Conservation (phyloP, 1,140 invertebrate genomes). For the Pogonomyrmex barbatus region DNA sequence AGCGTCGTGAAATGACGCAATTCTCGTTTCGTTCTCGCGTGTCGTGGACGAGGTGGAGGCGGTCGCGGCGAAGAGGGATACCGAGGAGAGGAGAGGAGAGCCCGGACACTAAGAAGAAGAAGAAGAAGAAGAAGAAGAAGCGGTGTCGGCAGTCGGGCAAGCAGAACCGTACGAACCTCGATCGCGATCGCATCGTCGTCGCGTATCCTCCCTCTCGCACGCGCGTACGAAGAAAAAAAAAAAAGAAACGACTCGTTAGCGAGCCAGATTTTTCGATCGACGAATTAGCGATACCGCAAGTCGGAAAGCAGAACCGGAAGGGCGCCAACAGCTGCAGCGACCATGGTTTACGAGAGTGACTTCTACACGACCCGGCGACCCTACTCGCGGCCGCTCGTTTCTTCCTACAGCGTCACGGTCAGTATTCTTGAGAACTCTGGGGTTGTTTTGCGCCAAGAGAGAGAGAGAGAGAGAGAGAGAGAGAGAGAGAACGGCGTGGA, state of each 20-base stretch:
- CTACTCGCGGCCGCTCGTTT: constrained; percentile 90
- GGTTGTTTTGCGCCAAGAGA: constrained; percentile 38
- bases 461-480: constrained; percentile 61
- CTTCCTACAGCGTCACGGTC: constrained; percentile 93
- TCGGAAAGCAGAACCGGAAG: constrained; percentile 51
- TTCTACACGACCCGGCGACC: constrained; percentile 95
- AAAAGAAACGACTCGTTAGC: not conserved
- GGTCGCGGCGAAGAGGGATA: constrained; percentile 41
- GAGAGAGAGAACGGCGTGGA: constrained; percentile 64
- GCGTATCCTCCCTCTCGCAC: constrained; percentile 56
- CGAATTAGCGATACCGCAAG: not conserved
- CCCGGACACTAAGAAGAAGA: constrained; percentile 10
- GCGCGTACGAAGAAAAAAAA: constrained; percentile 38
- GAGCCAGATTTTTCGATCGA: constrained; percentile 34
- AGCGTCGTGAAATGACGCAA: constrained; percentile 43
- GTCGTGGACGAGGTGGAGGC: constrained; percentile 21
- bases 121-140: constrained; percentile 33
- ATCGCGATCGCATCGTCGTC: constrained; percentile 81
- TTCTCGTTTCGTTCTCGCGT: constrained; percentile 29
- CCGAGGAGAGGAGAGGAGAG: too few relatives aligned
- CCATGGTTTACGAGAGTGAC: constrained; percentile 96
- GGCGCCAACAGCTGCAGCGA: constrained; percentile 75
- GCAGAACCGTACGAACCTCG: constrained; percentile 85
- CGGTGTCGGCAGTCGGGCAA: constrained; percentile 42
- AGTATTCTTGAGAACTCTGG: constrained; percentile 83